Evolutionary conservation across 2,113 vertebrate genomes (phyloP), one percentile per base, ranked within the genome.

Genomic region (Antidorcas marsupialis): DNA sequence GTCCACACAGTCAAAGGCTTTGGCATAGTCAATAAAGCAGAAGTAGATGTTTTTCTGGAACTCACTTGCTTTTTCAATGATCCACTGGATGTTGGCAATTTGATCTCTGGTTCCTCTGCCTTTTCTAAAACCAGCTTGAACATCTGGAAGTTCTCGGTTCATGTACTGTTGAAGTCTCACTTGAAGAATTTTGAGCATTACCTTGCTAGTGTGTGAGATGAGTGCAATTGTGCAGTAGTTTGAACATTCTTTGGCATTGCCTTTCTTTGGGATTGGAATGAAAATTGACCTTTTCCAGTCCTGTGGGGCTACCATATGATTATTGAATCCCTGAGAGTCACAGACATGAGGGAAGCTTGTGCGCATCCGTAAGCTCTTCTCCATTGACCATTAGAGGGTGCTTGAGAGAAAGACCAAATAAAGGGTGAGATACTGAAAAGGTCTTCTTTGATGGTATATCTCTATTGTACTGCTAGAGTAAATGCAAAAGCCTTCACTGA

Each of bases 311-410:
- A 25, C 3, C 21, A 2, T 50, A 50, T 76, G 19, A 55, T 91
- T 47, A 28, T 6, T 47, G 60, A 87, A 17, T 19, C n/a, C 17
- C 50, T 21, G 12, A 43, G 28, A 50, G 25, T 79, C 30, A 52
- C 10, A 93, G n/a, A 14, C 45, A 76, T 0, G 0, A 64, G 9
- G 47, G 30, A 10, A 53, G 17, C 10, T n/a, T 5, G 6, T 6
- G 47, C 11, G n/a, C 47, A 82, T 82, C 19, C 10, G 0, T 23
- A 79, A 21, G 8, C 23, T 67, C 74, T 84, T 33, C n/a, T 71
- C 57, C 27, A 30, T 0, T 4, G 43, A 47, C n/a, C 13, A 62
- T 17, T 50, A 59, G 6, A 1, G 28, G 5, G 28, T 85, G 52
- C 25, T 71, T 78, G 52, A 71, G 17, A 90, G 59, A 81, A 50